Conservation (phyloP, 2,888 invertebrate species). For the Dicranocentrus wangi region DNA sequence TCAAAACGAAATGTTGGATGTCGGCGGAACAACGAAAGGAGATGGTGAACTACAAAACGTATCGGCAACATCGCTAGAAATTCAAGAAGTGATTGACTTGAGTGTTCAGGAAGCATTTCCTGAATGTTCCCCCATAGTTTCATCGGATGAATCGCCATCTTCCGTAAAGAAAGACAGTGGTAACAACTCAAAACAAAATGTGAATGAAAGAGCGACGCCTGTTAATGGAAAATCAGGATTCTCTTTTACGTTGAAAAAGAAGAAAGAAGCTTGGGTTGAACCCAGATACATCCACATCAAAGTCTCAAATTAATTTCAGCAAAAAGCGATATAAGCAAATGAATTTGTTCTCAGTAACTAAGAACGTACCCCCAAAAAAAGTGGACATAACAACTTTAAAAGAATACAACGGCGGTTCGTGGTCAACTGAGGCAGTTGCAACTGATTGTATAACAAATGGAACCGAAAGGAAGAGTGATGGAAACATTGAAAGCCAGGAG, state of each 20-base stretch:
- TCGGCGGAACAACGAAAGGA: not conserved
- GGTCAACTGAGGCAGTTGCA: not conserved
- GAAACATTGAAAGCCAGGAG: constrained; percentile 15
- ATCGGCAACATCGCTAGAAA: not conserved
- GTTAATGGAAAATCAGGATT: not conserved
- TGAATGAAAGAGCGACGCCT: no score
- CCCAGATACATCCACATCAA: not conserved
- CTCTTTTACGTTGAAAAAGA: not conserved
- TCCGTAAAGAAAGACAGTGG: not conserved
- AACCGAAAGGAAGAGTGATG: constrained; percentile 47
- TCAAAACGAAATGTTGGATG: not conserved
- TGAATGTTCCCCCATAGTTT: not conserved
- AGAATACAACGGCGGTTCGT: constrained; percentile 3
- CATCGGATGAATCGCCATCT: constrained; percentile 12
- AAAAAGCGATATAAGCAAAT: constrained; percentile 13
- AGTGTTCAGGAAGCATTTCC: not conserved
- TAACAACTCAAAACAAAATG: no score
- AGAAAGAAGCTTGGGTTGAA: constrained; percentile 33
- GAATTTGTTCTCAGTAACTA: not conserved
- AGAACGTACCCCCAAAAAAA: constrained; percentile 8
- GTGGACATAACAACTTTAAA: constrained; percentile 24
- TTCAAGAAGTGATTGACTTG: not conserved
- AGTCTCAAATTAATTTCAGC: not conserved
- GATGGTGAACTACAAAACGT: not conserved
- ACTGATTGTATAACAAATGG: not conserved